Conservation (phyloP, 2,113 vertebrate species). For the Calyptommatus sinebrachiatus region DNA sequence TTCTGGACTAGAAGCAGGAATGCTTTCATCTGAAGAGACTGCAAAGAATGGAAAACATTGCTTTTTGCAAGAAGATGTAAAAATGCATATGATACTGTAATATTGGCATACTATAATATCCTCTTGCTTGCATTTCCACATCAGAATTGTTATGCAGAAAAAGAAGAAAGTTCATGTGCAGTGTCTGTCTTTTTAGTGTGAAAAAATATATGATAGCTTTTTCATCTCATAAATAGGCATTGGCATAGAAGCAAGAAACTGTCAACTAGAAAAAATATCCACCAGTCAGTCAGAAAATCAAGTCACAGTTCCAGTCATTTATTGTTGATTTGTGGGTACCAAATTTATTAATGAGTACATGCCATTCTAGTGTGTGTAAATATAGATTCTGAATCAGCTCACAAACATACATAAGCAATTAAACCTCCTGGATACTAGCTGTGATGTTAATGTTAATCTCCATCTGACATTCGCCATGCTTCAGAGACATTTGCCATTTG, state of each 20-base stretch:
- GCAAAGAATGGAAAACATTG: too few relatives aligned
- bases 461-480: constrained; percentile 50
- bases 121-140: not conserved
- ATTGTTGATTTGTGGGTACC: constrained; percentile 40
- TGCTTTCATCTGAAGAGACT: too few relatives aligned
- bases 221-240: constrained; percentile 31
- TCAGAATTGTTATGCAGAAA: not conserved
- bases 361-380: constrained; percentile 57
- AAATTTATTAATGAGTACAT: constrained; percentile 68
- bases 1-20: too few relatives aligned
- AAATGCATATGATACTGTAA: not conserved
- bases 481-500: constrained; percentile 44
- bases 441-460: constrained; percentile 60
- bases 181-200: not conserved
- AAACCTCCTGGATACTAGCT: constrained; percentile 31
- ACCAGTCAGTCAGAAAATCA: constrained; percentile 51
- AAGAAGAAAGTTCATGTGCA: not conserved
- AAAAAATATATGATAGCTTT: not conserved
- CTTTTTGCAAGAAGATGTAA: too few relatives aligned
- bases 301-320: constrained; percentile 59
- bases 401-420: constrained; percentile 60
- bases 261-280: constrained; percentile 24
- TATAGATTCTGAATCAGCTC: constrained; percentile 64
- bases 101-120: too few relatives aligned
- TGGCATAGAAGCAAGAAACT: constrained; percentile 35